phyloP scores from a whole-genome alignment of 2,113 vertebrate genomes.

The Pachycephala philippinensis region DNA sequence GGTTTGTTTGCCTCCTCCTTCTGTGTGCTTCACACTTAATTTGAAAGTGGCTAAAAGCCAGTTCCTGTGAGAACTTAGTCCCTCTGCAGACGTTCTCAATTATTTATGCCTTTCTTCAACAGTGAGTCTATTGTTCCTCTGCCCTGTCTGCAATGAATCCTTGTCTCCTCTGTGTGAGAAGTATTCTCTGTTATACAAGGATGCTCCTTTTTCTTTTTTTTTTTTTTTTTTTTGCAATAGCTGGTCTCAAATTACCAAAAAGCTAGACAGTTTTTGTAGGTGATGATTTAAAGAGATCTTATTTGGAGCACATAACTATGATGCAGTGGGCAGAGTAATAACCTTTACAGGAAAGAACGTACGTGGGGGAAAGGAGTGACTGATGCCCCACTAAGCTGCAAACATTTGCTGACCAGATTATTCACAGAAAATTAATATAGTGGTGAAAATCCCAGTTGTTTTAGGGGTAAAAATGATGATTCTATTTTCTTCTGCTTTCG shows the following conservation, averaged over 20 bases:
- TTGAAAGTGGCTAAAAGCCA: slow-evolving; percentile 33
- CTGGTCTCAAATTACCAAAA: neutral
- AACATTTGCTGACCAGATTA: neutral
- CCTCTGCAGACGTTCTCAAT: slow-evolving; percentile 14
- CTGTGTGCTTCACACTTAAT: slow-evolving; percentile 12
- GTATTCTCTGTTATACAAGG: neutral
- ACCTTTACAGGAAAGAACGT: neutral
- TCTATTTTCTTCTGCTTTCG: neutral
- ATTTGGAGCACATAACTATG: neutral
- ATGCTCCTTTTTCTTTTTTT: neutral
- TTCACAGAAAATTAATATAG: neutral
- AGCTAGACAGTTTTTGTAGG: neutral
- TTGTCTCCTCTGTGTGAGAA: neutral
- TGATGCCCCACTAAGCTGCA: neutral
- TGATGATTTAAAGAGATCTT: slow-evolving; percentile 1
- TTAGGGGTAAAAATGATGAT: neutral
- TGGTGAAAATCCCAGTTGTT: neutral
- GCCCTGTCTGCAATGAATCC: neutral
- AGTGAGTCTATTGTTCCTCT: slow-evolving; percentile 30
- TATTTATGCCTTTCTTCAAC: slow-evolving; percentile 49
- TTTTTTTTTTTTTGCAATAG: neutral
- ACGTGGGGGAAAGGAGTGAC: fast-evolving
- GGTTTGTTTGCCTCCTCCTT: neutral
- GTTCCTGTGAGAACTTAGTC: slow-evolving; percentile 15
- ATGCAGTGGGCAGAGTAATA: neutral